These are phyloP conservation scores for Glaucomys volans DNA, from an alignment of 2,113 vertebrate genomes.

Conservation along the genomic window DNA sequence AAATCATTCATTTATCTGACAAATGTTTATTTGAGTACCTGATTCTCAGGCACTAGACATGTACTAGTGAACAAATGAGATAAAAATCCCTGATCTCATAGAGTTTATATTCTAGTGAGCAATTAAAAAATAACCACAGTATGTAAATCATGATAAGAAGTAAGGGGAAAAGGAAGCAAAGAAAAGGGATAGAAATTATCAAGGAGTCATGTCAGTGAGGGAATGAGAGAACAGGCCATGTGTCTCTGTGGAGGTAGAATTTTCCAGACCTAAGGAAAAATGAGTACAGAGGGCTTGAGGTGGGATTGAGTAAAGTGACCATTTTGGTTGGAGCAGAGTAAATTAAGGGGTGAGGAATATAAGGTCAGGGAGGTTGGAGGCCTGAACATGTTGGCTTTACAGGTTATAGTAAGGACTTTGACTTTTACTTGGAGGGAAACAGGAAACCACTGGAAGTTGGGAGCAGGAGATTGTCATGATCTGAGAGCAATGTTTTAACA, in stretches of 20 bases:
- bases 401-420: neutral
- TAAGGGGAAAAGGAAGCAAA: conserved; percentile 9
- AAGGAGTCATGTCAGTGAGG: neutral
- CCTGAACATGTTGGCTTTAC: neutral
- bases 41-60: neutral
- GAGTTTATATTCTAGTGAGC: neutral
- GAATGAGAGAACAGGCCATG: neutral
- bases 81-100: neutral
- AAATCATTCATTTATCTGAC: neutral
- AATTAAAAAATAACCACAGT: neutral
- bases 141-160: neutral
- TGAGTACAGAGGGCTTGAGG: neutral
- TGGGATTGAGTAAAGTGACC: neutral
- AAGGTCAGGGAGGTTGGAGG: neutral
- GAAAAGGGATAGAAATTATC: neutral
- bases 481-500: neutral
- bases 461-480: neutral
- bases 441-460: neutral
- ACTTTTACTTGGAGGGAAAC: neutral
- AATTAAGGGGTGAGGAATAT: neutral
- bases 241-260: neutral
- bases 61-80: conserved; percentile 21
- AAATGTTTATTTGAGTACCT: neutral
- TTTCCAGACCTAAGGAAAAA: neutral
- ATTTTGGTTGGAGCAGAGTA: neutral